These are phyloP conservation scores for Drosophila parvula DNA, from an alignment of 1,140 invertebrate genomes.

Conservation along the genomic window DNA sequence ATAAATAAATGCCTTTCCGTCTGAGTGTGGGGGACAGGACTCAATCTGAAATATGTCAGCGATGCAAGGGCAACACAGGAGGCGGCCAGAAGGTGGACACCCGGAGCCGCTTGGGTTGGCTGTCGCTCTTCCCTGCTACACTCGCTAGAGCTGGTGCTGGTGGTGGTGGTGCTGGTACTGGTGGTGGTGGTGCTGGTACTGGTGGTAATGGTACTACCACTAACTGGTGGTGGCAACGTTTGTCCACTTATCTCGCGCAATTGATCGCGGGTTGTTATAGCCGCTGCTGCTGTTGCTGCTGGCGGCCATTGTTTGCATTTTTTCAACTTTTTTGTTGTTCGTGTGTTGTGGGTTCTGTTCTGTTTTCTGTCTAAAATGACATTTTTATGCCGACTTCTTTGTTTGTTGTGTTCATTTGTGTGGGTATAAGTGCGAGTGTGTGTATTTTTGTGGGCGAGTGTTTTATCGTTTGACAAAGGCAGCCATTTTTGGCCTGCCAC, in stretches of 20 bases:
- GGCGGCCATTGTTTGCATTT: constrained; percentile 77
- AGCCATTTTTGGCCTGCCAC: constrained; percentile 68
- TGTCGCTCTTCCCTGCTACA: constrained; percentile 24
- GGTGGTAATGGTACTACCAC: constrained; percentile 22
- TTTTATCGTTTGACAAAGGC: constrained; percentile 50
- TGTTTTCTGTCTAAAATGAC: constrained; percentile 69
- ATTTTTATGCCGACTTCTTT: constrained; percentile 47
- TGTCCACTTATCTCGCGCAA: constrained; percentile 77
- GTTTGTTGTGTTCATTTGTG: not conserved
- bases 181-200: constrained; percentile 10
- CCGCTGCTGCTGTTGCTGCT: constrained; percentile 38
- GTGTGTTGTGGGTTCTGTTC: constrained; percentile 36
- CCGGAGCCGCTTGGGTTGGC: constrained; percentile 25
- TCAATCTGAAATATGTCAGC: constrained; percentile 71
- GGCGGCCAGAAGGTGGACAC: constrained; percentile 18
- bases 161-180: no score
- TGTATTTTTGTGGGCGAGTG: constrained; percentile 44
- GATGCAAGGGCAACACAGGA: constrained; percentile 35
- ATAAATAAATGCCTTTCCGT: not conserved
- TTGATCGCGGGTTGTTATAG: constrained; percentile 65
- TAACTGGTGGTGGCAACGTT: constrained; percentile 43
- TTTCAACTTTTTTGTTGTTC: constrained; percentile 50
- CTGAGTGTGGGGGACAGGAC: constrained; percentile 3
- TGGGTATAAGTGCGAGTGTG: not conserved
- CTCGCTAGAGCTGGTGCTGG: constrained; percentile 6